Conservation (phyloP, 2,797 vertebrate species). For the Tokudaia tokunoshimensis region DNA sequence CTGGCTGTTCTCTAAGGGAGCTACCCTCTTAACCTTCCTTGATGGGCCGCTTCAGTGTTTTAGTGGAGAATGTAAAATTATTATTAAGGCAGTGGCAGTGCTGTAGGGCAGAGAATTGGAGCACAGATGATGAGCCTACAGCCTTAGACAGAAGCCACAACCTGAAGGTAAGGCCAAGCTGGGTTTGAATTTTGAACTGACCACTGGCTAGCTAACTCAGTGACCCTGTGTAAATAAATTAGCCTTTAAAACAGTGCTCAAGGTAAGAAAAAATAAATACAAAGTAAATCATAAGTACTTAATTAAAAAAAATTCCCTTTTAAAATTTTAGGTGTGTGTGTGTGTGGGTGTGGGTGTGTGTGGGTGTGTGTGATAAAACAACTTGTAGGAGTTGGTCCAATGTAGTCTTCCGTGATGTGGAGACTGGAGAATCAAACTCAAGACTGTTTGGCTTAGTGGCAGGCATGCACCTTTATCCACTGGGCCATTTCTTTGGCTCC, state of each 20-base stretch:
- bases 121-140: not conserved
- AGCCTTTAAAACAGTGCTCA: not conserved
- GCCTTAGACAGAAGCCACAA: not conserved
- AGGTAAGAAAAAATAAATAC: not conserved
- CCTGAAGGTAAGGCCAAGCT: not conserved
- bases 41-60: conserved; percentile 19
- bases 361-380: too few species aligned
- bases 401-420: not conserved
- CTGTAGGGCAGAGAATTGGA: not conserved
- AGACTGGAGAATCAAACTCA: not conserved
- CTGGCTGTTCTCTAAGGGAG: conserved; percentile 32
- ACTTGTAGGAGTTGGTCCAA: not conserved
- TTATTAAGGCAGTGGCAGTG: not conserved
- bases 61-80: conserved; percentile 51
- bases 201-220: not conserved
- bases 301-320: not conserved
- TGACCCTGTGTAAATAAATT: not conserved
- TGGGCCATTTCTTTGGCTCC: not conserved
- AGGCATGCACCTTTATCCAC: not conserved
- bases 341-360: not conserved
- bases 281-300: not conserved
- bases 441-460: not conserved
- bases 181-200: not conserved
- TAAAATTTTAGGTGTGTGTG: not conserved
- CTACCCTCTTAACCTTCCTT: conserved; percentile 14